A percentile compares a stretch with the other conserved stretches of the same genome.
phyloP scores from a whole-genome alignment of 2,113 vertebrate species.

The Puffinus mauretanicus region DNA sequence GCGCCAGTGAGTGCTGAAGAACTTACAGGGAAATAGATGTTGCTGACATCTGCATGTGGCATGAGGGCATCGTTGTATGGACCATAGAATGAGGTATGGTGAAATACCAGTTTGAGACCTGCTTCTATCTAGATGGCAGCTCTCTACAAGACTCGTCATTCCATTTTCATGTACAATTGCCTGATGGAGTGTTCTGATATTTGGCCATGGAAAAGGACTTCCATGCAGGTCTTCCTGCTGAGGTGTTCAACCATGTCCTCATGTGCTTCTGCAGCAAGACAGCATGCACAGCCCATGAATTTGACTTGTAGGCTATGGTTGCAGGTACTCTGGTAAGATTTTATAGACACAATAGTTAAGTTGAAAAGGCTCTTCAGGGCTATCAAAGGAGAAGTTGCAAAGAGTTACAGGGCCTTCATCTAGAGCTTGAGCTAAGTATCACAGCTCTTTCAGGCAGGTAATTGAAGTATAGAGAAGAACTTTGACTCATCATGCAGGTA shows the following conservation, averaged over 20 bases:
- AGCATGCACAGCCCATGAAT: background rate
- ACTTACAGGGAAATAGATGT: background rate
- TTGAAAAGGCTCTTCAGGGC: background rate
- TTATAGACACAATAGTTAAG: background rate
- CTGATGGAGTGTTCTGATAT: background rate
- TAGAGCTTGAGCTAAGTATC: slow-evolving; percentile 5
- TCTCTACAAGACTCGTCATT: background rate
- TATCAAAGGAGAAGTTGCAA: background rate
- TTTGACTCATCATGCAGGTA: slow-evolving; percentile 14
- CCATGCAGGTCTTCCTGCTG: background rate
- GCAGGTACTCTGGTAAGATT: background rate
- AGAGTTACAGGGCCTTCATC: background rate
- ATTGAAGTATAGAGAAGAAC: background rate
- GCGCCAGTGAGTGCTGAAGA: background rate
- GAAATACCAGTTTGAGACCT: background rate
- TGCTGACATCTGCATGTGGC: background rate
- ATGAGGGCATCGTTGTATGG: background rate
- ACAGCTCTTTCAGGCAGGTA: background rate
- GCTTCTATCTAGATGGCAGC: background rate
- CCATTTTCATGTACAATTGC: background rate
- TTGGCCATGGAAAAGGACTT: background rate
- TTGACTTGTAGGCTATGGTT: background rate
- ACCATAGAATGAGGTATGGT: background rate
- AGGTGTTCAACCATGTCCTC: background rate
- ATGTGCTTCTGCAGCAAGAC: background rate